Evolutionary conservation across 2,888 invertebrate species (phyloP).

Genomic region (Scaeva pyrastri): DNA sequence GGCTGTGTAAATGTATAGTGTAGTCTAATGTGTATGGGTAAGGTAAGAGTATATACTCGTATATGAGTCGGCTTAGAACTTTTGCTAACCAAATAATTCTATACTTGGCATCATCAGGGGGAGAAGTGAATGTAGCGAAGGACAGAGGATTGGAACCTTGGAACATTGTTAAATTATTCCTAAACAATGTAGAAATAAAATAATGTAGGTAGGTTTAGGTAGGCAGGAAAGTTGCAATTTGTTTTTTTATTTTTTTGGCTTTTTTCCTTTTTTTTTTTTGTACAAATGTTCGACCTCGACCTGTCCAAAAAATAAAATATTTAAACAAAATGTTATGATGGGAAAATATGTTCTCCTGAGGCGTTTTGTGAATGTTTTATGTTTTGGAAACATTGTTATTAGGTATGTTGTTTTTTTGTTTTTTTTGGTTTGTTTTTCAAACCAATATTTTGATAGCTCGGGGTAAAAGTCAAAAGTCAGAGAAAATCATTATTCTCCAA

Average conservation of each 20-base stretch:
- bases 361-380: constrained; percentile 26
- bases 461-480: neutral
- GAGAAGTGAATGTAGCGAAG: neutral
- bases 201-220: constrained; percentile 14
- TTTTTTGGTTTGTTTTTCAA: neutral
- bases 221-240: constrained; percentile 44
- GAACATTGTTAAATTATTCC: constrained; percentile 62
- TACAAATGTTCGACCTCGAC: constrained; percentile 26
- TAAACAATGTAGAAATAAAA: constrained; percentile 41
- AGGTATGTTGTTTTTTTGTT: neutral
- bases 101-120: neutral
- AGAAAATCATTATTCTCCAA: neutral
- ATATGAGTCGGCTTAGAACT: constrained; percentile 14
- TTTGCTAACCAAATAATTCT: constrained; percentile 15
- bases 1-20: too few relatives aligned
- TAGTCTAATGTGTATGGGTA: too few relatives aligned
- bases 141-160: neutral
- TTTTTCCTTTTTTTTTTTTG: neutral
- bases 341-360: constrained; percentile 26
- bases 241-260: neutral
- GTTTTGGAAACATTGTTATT: constrained; percentile 14
- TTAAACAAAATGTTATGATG: constrained; percentile 20
- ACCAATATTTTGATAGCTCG: neutral
- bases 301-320: constrained; percentile 32
- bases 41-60: too few relatives aligned